Evolutionary conservation across 1,140 invertebrate species (phyloP).

Genomic region (Polypedilum vanderplanki): DNA sequence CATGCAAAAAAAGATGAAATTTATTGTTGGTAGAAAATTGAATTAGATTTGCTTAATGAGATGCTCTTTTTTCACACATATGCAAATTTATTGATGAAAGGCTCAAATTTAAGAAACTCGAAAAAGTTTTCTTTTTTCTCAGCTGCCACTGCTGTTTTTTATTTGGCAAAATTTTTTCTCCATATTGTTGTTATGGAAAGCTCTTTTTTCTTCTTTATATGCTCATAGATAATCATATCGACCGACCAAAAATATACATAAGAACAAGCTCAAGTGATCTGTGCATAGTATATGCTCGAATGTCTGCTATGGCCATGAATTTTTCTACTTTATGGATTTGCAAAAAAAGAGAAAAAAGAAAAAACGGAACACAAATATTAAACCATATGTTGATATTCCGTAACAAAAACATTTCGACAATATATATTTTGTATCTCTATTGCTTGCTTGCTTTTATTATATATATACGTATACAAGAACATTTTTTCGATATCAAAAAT

Average conservation of each 20-base stretch:
- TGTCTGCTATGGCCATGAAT: slow-evolving; percentile 20
- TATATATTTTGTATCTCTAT: neutral
- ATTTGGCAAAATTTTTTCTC: too few species aligned
- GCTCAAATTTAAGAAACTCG: neutral
- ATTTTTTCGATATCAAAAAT: neutral
- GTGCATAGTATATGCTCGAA: neutral
- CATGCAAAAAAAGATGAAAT: neutral
- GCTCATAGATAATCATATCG: neutral
- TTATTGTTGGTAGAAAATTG: neutral
- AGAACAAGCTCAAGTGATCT: slow-evolving; percentile 23
- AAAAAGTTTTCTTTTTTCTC: slow-evolving; percentile 14
- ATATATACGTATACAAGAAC: neutral
- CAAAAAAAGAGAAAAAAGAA: neutral
- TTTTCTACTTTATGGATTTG: slow-evolving; percentile 27
- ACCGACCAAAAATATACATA: neutral
- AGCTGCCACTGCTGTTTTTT: neutral
- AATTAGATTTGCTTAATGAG: slow-evolving; percentile 25
- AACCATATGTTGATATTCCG: slow-evolving; percentile 25
- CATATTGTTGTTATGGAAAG: neutral
- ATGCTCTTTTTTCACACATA: neutral
- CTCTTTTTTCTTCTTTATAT: neutral
- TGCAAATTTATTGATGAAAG: neutral
- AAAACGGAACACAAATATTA: slow-evolving; percentile 16
- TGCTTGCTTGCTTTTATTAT: neutral
- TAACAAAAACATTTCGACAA: slow-evolving; percentile 6